Evolutionary conservation across 2,113 vertebrate genomes (phyloP).

Genomic region (Penelope pileata): DNA sequence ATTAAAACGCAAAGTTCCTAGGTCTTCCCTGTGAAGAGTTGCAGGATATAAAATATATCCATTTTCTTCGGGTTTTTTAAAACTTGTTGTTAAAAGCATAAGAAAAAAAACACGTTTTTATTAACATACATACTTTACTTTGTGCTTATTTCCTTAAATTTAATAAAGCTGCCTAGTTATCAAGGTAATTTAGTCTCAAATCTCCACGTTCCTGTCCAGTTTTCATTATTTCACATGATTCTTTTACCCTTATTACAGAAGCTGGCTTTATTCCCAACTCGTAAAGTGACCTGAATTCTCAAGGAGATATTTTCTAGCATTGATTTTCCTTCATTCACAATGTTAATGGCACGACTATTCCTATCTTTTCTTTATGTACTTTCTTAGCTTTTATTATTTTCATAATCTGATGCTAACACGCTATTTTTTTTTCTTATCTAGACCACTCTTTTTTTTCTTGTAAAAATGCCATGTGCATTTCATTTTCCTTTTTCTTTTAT

Average conservation of each 20-base stretch:
- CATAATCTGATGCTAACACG: not conserved
- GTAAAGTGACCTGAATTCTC: constrained; percentile 12
- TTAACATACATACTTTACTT: not conserved
- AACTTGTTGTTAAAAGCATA: not conserved
- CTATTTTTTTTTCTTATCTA: not conserved
- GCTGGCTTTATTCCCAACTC: constrained; percentile 52
- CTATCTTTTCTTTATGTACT: not conserved
- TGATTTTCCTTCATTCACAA: constrained; percentile 36
- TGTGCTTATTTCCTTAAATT: constrained; percentile 31
- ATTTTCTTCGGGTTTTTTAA: not conserved
- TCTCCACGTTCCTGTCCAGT: not conserved
- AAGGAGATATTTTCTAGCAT: constrained; percentile 17
- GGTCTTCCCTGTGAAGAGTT: not conserved
- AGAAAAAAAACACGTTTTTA: not conserved
- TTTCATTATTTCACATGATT: constrained; percentile 47
- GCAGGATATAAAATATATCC: not conserved
- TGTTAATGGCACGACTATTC: not conserved
- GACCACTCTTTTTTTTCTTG: not conserved
- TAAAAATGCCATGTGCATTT: not conserved
- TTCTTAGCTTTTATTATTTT: constrained; percentile 28
- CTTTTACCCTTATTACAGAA: constrained; percentile 6
- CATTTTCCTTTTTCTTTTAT: not conserved
- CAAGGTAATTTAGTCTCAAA: constrained; percentile 20
- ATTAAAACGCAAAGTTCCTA: not conserved
- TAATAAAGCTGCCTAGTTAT: constrained; percentile 33